phyloP scores from a whole-genome alignment of 2,797 vertebrate genomes.

The Poecilia velifera region DNA sequence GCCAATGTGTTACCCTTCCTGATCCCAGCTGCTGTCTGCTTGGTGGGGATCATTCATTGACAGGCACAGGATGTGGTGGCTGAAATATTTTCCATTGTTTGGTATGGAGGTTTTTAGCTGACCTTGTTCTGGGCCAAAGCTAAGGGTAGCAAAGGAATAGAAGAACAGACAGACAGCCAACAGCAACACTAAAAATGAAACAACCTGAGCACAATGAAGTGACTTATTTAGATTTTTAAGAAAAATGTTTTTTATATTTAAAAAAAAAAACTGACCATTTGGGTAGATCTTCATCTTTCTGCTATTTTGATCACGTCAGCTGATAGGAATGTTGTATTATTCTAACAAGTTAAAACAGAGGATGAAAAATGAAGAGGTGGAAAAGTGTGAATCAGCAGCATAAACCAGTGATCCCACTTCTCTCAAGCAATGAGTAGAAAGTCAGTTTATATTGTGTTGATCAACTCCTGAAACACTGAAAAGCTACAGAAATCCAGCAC shows the following conservation, averaged over 20 bases:
- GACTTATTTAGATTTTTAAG: neutral
- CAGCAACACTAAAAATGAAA: neutral
- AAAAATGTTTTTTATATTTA: neutral
- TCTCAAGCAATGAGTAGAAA: slow-evolving; percentile 19
- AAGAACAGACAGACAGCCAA: neutral
- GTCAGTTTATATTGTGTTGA: slow-evolving; percentile 14
- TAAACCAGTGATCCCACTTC: slow-evolving; percentile 37
- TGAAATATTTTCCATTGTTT: slow-evolving; percentile 57
- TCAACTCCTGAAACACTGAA: neutral
- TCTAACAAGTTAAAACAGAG: slow-evolving; percentile 43
- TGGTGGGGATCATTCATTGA: slow-evolving; percentile 37
- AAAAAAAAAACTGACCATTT: neutral
- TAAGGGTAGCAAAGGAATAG: slow-evolving; percentile 12
- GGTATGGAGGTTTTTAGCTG: slow-evolving; percentile 35
- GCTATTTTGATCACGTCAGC: slow-evolving; percentile 12
- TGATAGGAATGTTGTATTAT: slow-evolving; percentile 17
- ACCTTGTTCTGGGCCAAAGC: slow-evolving; percentile 26
- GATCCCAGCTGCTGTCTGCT: slow-evolving; percentile 28
- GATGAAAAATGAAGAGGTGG: slow-evolving; percentile 30
- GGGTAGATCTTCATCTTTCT: neutral
- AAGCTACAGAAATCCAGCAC: neutral
- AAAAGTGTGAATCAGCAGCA: slow-evolving; percentile 50
- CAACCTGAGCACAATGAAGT: neutral
- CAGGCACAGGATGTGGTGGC: slow-evolving; percentile 38
- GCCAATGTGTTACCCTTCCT: slow-evolving; percentile 18